Conservation (phyloP, 2,113 vertebrate species). For the Neolamprologus kungweensis region DNA sequence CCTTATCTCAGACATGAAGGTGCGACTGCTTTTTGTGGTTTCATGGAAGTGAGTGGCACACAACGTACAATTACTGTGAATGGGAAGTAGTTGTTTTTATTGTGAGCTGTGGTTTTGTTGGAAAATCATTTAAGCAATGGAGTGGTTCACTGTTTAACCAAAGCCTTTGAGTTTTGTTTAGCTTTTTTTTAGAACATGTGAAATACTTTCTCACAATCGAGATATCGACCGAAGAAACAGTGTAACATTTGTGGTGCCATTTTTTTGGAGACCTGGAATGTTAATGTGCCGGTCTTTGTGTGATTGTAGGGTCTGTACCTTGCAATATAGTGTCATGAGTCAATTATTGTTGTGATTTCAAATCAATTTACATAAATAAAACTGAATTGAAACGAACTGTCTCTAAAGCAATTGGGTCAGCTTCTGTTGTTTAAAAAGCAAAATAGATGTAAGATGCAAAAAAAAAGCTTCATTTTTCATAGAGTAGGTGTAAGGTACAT, state of each 20-base stretch:
- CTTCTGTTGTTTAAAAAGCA: neutral
- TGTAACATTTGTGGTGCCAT: neutral
- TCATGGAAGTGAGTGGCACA: neutral
- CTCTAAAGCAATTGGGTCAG: neutral
- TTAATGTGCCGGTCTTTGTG: neutral
- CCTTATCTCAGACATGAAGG: neutral
- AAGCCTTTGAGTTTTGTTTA: rapidly evolving
- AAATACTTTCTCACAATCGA: neutral
- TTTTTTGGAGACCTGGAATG: neutral
- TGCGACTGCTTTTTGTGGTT: neutral
- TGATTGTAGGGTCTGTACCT: neutral
- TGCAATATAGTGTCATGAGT: neutral
- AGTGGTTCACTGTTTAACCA: neutral
- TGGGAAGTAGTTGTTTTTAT: neutral
- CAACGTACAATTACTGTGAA: neutral
- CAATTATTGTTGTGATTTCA: neutral
- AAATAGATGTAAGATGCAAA: neutral
- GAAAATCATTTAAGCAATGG: neutral
- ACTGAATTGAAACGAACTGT: neutral
- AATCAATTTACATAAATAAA: neutral
- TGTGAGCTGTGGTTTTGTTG: neutral
- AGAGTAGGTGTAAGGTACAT: neutral
- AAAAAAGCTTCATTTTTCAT: neutral
- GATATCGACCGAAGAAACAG: neutral
- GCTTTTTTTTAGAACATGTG: neutral